Evolutionary conservation across 2,888 invertebrate species (phyloP).

Genomic region (Plutella xylostella): DNA sequence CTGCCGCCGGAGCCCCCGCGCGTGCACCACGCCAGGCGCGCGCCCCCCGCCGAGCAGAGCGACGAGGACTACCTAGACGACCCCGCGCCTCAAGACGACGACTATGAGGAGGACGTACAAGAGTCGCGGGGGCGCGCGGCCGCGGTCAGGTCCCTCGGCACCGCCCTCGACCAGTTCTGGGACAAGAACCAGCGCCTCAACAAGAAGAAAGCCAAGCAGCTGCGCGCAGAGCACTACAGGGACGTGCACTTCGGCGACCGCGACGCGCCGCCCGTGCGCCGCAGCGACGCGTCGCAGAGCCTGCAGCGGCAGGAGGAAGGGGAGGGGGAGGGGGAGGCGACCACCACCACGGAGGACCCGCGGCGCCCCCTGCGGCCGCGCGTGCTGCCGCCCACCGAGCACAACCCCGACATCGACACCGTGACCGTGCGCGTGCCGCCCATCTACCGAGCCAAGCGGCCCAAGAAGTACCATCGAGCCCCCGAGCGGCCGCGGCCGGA

Average conservation of each 20-base stretch:
- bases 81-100: slow-evolving; percentile 34
- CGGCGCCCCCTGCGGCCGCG: slow-evolving; percentile 44
- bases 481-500: slow-evolving; percentile 7
- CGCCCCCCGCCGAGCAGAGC: slow-evolving; percentile 32
- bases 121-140: slow-evolving; percentile 44
- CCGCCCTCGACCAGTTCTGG: slow-evolving; percentile 58
- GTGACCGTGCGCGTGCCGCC: slow-evolving; percentile 63
- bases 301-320: slow-evolving; percentile 30
- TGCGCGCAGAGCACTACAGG: slow-evolving; percentile 42
- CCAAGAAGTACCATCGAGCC: slow-evolving; percentile 37
- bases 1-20: slow-evolving; percentile 39
- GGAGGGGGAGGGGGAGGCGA: slow-evolving; percentile 36
- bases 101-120: slow-evolving; percentile 54
- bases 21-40: slow-evolving; percentile 45
- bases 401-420: slow-evolving; percentile 62
- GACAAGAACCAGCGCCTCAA: slow-evolving; percentile 10
- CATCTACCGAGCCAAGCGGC: slow-evolving; percentile 54
- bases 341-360: slow-evolving; percentile 59
- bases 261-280: slow-evolving; percentile 19
- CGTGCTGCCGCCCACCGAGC: slow-evolving; percentile 59
- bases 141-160: slow-evolving; percentile 44
- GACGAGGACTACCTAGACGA: slow-evolving; percentile 32
- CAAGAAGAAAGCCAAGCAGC: slow-evolving; percentile 17
- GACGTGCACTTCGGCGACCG: slow-evolving; percentile 58
- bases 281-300: slow-evolving; percentile 28